Evolutionary conservation across 2,888 invertebrate genomes (phyloP).

Genomic region (Dolichomitus sp.): DNA sequence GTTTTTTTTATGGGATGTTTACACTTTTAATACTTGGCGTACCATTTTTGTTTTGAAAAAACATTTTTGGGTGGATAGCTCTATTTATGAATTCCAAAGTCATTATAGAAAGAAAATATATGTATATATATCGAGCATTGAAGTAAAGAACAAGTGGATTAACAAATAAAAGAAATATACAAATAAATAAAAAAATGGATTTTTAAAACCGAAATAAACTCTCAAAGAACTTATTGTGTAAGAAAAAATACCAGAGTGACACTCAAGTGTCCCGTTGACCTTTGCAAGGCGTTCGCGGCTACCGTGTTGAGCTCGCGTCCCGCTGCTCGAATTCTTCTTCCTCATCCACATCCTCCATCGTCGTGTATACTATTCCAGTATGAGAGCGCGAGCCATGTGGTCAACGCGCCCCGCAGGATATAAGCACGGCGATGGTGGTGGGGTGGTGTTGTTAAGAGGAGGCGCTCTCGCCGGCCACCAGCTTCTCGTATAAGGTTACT

Average conservation of each 20-base stretch:
- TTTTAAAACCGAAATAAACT: background rate
- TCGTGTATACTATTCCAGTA: constrained; percentile 40
- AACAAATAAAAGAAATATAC: background rate
- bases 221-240: background rate
- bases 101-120: too few relatives aligned
- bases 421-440: constrained; percentile 4
- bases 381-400: constrained; percentile 77
- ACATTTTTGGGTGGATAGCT: too few relatives aligned
- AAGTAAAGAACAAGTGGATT: too few relatives aligned
- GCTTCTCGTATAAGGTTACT: constrained; percentile 81
- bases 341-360: constrained; percentile 37
- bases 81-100: too few relatives aligned
- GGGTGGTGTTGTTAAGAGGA: constrained; percentile 13
- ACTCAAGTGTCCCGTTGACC: constrained; percentile 36
- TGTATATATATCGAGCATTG: too few relatives aligned
- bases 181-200: background rate
- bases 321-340: constrained; percentile 49
- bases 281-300: constrained; percentile 29
- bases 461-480: constrained; percentile 43
- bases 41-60: too few relatives aligned
- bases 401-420: constrained; percentile 74
- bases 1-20: too few relatives aligned
- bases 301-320: constrained; percentile 42
- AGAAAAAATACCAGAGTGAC: constrained; percentile 48
- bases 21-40: too few relatives aligned